Evolutionary conservation across 2,888 invertebrate genomes (phyloP).

Genomic region (Lasioglossum pauxillum): DNA sequence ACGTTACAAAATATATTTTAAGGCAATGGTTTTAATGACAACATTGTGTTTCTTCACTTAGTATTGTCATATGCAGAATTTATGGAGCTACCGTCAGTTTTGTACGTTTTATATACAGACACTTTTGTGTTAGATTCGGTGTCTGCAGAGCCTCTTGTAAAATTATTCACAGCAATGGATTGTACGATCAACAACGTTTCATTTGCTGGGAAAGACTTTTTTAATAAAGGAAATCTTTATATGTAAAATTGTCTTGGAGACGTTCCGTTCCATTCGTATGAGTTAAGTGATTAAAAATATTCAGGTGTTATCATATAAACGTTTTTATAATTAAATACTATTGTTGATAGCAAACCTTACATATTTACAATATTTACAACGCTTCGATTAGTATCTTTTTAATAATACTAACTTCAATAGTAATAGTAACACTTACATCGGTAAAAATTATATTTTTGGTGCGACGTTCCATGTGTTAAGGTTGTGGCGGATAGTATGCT

Average conservation of each 20-base stretch:
- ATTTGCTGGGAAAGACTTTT: conserved; percentile 69
- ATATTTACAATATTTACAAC: conserved; percentile 69
- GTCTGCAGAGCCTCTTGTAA: conserved; percentile 75
- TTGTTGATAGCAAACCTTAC: conserved; percentile 42
- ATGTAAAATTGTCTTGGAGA: conserved; percentile 67
- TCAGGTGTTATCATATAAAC: conserved; percentile 36
- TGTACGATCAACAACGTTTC: conserved; percentile 65
- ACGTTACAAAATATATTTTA: conserved; percentile 3
- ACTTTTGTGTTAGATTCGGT: conserved; percentile 78
- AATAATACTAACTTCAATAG: conserved; percentile 46
- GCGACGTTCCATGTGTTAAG: conserved; percentile 62
- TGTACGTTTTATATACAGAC: conserved; percentile 80
- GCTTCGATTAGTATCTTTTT: conserved; percentile 33
- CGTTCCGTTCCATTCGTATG: background rate
- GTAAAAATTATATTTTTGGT: conserved; percentile 37
- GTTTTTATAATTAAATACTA: conserved; percentile 42
- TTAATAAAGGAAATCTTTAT: conserved; percentile 81
- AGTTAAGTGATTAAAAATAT: background rate
- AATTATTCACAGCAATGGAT: conserved; percentile 74
- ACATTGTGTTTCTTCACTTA: conserved; percentile 67
- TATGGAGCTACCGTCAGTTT: conserved; percentile 71
- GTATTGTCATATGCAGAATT: conserved; percentile 80
- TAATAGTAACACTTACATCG: conserved; percentile 31
- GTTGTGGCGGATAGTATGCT: conserved; percentile 80
- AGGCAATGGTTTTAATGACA: conserved; percentile 39